These are phyloP conservation scores for Adineta ricciae DNA, from an alignment of 2,888 invertebrate genomes.

Conservation along the genomic window DNA sequence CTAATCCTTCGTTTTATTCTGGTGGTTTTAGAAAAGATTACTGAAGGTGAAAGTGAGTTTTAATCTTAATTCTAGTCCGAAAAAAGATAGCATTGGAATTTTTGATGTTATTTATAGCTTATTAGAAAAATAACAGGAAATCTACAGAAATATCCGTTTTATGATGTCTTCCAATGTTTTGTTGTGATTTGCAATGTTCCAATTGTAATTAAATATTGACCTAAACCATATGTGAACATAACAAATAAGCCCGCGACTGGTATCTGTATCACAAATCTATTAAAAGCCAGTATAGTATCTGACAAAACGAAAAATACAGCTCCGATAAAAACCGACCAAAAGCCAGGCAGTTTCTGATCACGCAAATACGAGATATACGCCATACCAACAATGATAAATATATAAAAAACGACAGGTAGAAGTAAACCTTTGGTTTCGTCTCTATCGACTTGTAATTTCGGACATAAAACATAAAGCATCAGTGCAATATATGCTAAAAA, in stretches of 20 bases:
- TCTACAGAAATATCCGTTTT: not conserved
- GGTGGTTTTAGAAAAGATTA: too few relatives aligned
- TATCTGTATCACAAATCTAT: not conserved
- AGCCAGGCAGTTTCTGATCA: not conserved
- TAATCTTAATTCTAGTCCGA: too few relatives aligned
- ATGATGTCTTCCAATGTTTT: not conserved
- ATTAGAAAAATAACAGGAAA: not conserved
- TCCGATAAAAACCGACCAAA: not conserved
- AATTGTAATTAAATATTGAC: not conserved
- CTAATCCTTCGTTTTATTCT: too few relatives aligned
- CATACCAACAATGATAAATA: not conserved
- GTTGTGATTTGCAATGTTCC: not conserved
- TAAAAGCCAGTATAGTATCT: not conserved
- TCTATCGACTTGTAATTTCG: not conserved
- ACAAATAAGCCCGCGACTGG: not conserved
- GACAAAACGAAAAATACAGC: not conserved
- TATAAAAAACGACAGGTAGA: not conserved
- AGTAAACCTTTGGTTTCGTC: not conserved
- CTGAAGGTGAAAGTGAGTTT: too few relatives aligned
- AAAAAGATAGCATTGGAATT: too few relatives aligned
- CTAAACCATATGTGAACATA: not conserved
- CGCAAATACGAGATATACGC: not conserved
- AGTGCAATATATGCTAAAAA: not conserved
- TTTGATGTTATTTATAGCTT: not conserved
- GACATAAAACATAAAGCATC: not conserved